phyloP scores from a whole-genome alignment of 1,140 invertebrate species.

The Tetramorium alpestre region DNA sequence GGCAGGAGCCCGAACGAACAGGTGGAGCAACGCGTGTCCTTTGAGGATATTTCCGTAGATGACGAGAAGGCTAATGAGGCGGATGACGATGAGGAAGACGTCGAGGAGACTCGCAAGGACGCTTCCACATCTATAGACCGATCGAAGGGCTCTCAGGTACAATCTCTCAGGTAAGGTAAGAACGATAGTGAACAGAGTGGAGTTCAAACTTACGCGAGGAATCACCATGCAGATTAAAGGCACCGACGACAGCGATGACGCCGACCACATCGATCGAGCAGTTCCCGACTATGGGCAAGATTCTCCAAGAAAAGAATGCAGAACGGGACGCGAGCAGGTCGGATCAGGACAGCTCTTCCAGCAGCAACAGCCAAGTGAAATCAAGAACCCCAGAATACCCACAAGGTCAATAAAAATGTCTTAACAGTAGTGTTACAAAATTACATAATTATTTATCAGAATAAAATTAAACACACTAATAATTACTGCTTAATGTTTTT shows the following conservation, averaged over 20 bases:
- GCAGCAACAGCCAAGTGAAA: constrained; percentile 51
- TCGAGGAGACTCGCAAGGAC: constrained; percentile 34
- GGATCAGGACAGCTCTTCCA: constrained; percentile 27
- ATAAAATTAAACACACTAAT: not conserved
- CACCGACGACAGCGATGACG: constrained; percentile 9
- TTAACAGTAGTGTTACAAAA: not conserved
- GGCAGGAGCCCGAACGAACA: constrained; percentile 44
- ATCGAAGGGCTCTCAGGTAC: constrained; percentile 72
- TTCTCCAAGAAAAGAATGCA: constrained; percentile 21
- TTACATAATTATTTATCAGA: not conserved
- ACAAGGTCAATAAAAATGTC: constrained; percentile 39
- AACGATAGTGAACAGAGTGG: constrained; percentile 13
- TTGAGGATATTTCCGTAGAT: constrained; percentile 61
- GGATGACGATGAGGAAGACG: not conserved
- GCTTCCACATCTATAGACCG: constrained; percentile 11
- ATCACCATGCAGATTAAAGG: constrained; percentile 44
- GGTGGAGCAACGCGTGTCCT: constrained; percentile 59
- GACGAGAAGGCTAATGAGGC: constrained; percentile 52
- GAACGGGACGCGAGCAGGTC: constrained; percentile 25
- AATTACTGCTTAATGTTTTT: not conserved
- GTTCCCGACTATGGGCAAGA: constrained; percentile 24
- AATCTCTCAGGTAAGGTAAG: constrained; percentile 74
- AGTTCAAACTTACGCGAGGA: not conserved
- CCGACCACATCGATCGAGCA: constrained; percentile 38
- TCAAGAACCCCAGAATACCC: constrained; percentile 24